Percentiles rank a stretch among this genome's conserved stretches.
phyloP scores from a whole-genome alignment of 2,888 invertebrate species.

The Spialia ferax region DNA sequence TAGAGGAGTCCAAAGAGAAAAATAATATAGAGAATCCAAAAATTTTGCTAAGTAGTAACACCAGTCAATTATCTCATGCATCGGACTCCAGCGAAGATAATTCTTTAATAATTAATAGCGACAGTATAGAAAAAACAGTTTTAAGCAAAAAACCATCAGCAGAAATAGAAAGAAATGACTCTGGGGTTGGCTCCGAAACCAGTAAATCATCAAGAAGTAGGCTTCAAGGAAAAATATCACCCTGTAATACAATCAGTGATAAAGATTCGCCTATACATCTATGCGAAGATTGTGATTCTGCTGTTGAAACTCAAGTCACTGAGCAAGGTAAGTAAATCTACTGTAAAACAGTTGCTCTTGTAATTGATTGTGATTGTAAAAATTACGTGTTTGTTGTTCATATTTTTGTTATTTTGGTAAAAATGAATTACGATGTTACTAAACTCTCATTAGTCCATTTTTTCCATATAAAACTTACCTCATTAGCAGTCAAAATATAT shows the following conservation, averaged over 20 bases:
- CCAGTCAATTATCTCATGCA: conserved; percentile 92
- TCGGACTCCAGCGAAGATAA: conserved; percentile 95
- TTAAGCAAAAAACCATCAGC: conserved; percentile 87
- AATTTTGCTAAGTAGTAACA: conserved; percentile 88
- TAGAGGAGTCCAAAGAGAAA: conserved; percentile 86
- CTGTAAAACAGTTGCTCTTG: background rate
- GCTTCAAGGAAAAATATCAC: conserved; percentile 87
- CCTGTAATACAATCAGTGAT: conserved; percentile 77
- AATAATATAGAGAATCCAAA: conserved; percentile 72
- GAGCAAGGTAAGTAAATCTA: conserved; percentile 82
- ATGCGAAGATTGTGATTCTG: conserved; percentile 95
- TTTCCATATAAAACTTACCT: too few relatives aligned
- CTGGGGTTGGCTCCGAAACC: conserved; percentile 97
- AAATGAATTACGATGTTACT: too few relatives aligned
- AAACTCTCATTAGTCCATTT: too few relatives aligned
- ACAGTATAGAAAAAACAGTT: conserved; percentile 84
- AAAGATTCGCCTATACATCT: conserved; percentile 88
- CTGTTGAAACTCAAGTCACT: conserved; percentile 91
- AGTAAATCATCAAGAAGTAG: conserved; percentile 94
- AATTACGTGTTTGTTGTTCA: too few relatives aligned
- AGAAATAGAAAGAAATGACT: conserved; percentile 96
- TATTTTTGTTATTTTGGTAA: too few relatives aligned
- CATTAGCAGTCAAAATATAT: too few relatives aligned
- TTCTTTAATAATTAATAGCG: conserved; percentile 88
- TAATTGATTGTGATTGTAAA: background rate